Evolutionary conservation across 1,140 invertebrate species (phyloP).

Genomic region (Anadara kagoshimensis): DNA sequence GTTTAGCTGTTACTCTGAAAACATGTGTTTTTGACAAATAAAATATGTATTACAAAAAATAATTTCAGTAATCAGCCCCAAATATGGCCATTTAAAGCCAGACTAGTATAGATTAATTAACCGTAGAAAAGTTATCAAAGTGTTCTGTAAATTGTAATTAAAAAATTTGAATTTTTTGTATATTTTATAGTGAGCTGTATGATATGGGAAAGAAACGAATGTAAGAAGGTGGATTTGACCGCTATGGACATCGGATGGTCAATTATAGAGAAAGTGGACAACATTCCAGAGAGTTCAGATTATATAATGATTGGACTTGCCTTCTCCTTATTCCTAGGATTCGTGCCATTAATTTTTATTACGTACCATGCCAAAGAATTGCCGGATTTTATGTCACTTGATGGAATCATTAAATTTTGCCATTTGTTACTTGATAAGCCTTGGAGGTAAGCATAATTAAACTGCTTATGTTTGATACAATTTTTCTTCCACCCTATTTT

Average conservation of each 20-base stretch:
- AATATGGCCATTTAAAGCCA: too few relatives aligned
- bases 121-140: too few relatives aligned
- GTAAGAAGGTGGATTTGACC: conserved; percentile 93
- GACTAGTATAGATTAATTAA: too few relatives aligned
- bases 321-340: conserved; percentile 64
- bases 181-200: conserved; percentile 83
- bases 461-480: too few relatives aligned
- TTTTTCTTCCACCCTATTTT: too few relatives aligned
- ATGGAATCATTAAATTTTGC: neutral
- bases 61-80: too few relatives aligned
- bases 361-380: conserved; percentile 60
- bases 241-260: conserved; percentile 95
- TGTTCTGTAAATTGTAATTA: too few relatives aligned
- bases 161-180: neutral
- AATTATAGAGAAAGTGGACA: conserved; percentile 91
- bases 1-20: too few relatives aligned
- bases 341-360: conserved; percentile 68
- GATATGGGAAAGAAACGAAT: conserved; percentile 93
- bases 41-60: too few relatives aligned
- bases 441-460: conserved; percentile 41
- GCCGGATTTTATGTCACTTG: conserved; percentile 16
- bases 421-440: conserved; percentile 17
- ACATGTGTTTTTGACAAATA: too few relatives aligned
- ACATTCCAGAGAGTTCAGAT: conserved; percentile 86
- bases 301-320: conserved; percentile 79